A percentile compares a stretch with the other conserved stretches of the same genome.
phyloP scores from a whole-genome alignment of 1,140 invertebrate genomes.

The Aporrectodea caliginosa region DNA sequence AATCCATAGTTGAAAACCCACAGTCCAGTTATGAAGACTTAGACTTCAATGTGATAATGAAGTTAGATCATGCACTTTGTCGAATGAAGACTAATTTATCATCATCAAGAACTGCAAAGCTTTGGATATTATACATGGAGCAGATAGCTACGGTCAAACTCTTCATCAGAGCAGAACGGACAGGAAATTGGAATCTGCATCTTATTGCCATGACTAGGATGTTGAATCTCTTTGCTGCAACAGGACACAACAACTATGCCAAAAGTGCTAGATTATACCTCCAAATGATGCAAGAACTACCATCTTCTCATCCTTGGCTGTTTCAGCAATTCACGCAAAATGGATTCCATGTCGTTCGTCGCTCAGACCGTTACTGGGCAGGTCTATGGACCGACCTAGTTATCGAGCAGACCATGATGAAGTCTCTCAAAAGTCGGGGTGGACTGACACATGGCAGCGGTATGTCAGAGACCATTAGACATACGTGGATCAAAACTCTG shows the following conservation, averaged over 20 bases:
- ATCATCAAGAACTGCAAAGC: too few relatives aligned
- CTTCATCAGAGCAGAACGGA: too few relatives aligned
- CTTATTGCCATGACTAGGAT: constrained; percentile 4
- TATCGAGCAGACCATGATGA: constrained; percentile 20
- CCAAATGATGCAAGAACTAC: constrained; percentile 1
- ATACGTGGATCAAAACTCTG: neutral
- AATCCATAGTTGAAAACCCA: too few relatives aligned
- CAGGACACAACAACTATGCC: constrained; percentile 19
- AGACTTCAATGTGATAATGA: too few relatives aligned
- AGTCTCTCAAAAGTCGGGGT: neutral
- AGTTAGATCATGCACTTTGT: too few relatives aligned
- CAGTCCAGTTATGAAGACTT: too few relatives aligned
- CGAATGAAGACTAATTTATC: too few relatives aligned
- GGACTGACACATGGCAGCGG: too few relatives aligned
- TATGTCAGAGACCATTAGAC: neutral
- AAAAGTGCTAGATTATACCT: constrained; percentile 18
- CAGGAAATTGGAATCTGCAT: constrained; percentile 49
- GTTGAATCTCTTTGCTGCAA: constrained; percentile 11
- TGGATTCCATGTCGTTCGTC: neutral
- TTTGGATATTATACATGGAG: too few relatives aligned
- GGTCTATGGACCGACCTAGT: too few relatives aligned
- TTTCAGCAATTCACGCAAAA: neutral
- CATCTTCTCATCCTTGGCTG: neutral
- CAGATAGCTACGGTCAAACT: too few relatives aligned
- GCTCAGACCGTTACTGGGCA: neutral